A percentile compares a stretch with the other conserved stretches of the same genome.
phyloP scores from a whole-genome alignment of 2,888 invertebrate species.

The Microchrysa polita region DNA sequence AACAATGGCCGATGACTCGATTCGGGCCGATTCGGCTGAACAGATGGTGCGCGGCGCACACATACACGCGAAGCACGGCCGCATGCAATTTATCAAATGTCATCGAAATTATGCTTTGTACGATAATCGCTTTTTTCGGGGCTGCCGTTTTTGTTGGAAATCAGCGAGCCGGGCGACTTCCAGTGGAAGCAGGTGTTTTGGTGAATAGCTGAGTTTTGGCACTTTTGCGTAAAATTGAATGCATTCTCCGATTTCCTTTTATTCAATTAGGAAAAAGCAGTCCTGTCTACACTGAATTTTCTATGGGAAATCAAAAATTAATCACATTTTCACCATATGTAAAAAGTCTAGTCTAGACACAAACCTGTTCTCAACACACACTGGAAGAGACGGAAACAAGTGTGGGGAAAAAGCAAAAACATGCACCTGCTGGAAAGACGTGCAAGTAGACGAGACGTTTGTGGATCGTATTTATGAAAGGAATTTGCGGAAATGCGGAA shows the following conservation, averaged over 20 bases:
- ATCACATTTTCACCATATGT: too few species aligned
- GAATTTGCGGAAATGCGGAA: too few species aligned
- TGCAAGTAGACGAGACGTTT: too few species aligned
- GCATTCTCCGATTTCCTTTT: too few species aligned
- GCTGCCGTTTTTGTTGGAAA: constrained; percentile 12
- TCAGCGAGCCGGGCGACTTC: not conserved
- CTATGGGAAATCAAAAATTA: too few species aligned
- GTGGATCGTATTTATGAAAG: too few species aligned
- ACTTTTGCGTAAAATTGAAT: too few species aligned
- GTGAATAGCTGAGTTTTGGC: too few species aligned
- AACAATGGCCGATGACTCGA: constrained; percentile 27
- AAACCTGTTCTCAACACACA: not conserved
- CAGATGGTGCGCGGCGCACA: constrained; percentile 41
- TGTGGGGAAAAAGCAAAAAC: not conserved
- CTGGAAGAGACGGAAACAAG: constrained; percentile 37
- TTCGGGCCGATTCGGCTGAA: constrained; percentile 13
- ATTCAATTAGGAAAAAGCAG: too few species aligned
- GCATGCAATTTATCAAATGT: constrained; percentile 45
- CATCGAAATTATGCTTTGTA: constrained; percentile 41
- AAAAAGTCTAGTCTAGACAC: constrained; percentile 4
- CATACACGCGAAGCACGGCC: not conserved
- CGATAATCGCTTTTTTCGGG: constrained; percentile 36
- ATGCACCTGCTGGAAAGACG: constrained; percentile 33
- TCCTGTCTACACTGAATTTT: too few species aligned
- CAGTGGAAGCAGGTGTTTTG: too few species aligned